Conservation (phyloP, 2,797 vertebrate species). For the Mormyrops boulengeri region DNA sequence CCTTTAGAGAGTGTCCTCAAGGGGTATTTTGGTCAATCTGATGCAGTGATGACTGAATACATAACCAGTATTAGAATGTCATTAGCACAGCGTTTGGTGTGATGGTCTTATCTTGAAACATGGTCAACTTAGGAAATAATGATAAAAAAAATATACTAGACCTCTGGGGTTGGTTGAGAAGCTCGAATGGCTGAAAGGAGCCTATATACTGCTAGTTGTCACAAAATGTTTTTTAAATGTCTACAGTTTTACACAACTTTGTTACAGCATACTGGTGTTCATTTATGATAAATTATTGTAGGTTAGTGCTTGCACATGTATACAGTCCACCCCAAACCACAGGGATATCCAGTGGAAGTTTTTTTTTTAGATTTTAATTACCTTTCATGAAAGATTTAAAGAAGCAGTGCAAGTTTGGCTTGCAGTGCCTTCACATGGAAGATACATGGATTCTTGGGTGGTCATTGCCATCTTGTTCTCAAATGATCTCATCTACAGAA, state of each 20-base stretch:
- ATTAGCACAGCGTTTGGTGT: background rate
- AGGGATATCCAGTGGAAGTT: background rate
- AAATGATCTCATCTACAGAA: constrained; percentile 1
- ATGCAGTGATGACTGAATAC: background rate
- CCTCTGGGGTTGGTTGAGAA: background rate
- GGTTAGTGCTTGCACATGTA: background rate
- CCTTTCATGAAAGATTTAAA: constrained; percentile 11
- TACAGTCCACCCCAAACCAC: background rate
- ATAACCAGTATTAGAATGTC: background rate
- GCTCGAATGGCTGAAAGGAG: background rate
- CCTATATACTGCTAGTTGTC: background rate
- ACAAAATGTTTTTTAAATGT: background rate
- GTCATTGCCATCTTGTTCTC: constrained; percentile 12
- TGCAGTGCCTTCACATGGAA: background rate
- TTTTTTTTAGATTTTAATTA: background rate
- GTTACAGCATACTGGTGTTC: background rate
- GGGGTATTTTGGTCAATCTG: background rate
- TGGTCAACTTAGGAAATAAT: background rate
- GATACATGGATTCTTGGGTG: background rate
- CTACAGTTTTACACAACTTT: background rate
- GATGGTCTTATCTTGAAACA: background rate
- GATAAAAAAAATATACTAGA: background rate
- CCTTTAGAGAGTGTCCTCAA: background rate
- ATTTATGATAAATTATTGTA: constrained; percentile 9
- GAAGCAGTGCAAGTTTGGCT: background rate